Evolutionary conservation across 2,113 vertebrate species (phyloP).

Genomic region (Grammatotria lemairii): DNA sequence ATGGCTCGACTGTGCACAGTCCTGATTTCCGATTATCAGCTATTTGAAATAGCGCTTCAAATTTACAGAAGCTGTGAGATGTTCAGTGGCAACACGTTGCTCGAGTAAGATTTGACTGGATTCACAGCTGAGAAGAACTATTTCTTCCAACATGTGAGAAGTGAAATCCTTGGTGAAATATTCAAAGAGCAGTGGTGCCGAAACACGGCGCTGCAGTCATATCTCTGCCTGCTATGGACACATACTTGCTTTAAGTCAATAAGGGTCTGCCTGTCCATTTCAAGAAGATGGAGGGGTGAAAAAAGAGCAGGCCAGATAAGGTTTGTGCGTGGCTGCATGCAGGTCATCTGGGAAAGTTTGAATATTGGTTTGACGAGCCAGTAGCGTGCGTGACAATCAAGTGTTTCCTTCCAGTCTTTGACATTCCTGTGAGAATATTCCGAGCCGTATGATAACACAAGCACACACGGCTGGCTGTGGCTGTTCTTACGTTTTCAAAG

Average conservation of each 20-base stretch:
- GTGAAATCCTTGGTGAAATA: neutral
- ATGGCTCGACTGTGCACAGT: neutral
- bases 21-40: neutral
- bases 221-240: neutral
- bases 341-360: neutral
- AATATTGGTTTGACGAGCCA: neutral
- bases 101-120: neutral
- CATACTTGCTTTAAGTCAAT: neutral
- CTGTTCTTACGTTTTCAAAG: neutral
- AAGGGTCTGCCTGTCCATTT: neutral
- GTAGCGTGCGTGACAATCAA: neutral
- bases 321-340: neutral
- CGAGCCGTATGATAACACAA: neutral
- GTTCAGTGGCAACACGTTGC: neutral
- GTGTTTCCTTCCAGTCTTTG: neutral
- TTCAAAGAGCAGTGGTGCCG: neutral
- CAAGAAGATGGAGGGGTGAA: neutral
- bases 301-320: neutral
- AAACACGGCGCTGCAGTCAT: neutral
- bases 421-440: constrained; percentile 13
- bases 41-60: neutral
- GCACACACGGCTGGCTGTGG: neutral
- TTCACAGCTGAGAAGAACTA: neutral
- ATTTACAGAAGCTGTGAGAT: neutral
- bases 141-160: neutral